These are phyloP conservation scores for Manacus vitellinus DNA, from an alignment of 2,113 vertebrate species.

Conservation along the genomic window DNA sequence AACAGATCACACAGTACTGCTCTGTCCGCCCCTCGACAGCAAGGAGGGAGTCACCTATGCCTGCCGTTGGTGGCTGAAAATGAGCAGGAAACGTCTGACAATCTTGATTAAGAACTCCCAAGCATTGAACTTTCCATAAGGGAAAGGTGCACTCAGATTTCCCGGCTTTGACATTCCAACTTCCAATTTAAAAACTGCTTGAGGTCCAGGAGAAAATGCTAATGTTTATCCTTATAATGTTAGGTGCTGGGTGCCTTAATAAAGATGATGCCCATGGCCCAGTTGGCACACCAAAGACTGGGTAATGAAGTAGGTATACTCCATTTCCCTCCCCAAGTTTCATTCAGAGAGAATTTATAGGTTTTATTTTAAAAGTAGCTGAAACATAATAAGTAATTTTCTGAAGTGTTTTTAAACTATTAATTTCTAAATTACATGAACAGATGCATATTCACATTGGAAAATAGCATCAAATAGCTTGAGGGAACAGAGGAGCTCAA, in stretches of 20 bases:
- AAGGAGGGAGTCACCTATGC: constrained; percentile 70
- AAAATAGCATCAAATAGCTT: constrained; percentile 55
- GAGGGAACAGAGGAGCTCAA: constrained; percentile 1
- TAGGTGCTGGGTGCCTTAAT: not conserved
- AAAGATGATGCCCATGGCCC: not conserved
- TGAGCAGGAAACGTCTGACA: constrained; percentile 74
- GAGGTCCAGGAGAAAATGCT: constrained; percentile 17
- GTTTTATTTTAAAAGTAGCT: constrained; percentile 54
- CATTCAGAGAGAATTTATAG: constrained; percentile 45
- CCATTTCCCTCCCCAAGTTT: not conserved
- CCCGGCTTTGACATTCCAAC: constrained; percentile 19
- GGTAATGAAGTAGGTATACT: not conserved
- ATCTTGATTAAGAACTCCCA: constrained; percentile 73
- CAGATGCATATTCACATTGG: constrained; percentile 51
- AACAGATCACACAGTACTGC: constrained; percentile 72
- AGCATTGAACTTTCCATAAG: constrained; percentile 64
- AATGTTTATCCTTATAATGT: not conserved
- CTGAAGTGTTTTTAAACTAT: constrained; percentile 49
- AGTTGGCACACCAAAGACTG: not conserved
- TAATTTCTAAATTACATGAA: constrained; percentile 61
- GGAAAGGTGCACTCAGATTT: constrained; percentile 58
- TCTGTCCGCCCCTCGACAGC: constrained; percentile 64
- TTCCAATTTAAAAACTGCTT: constrained; percentile 51
- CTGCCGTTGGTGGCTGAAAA: constrained; percentile 68
- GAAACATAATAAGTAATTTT: constrained; percentile 46